A percentile compares a stretch with the other conserved stretches of the same genome.
Conservation (phyloP, 2,797 vertebrate species). For the Arremon aurantiirostris region DNA sequence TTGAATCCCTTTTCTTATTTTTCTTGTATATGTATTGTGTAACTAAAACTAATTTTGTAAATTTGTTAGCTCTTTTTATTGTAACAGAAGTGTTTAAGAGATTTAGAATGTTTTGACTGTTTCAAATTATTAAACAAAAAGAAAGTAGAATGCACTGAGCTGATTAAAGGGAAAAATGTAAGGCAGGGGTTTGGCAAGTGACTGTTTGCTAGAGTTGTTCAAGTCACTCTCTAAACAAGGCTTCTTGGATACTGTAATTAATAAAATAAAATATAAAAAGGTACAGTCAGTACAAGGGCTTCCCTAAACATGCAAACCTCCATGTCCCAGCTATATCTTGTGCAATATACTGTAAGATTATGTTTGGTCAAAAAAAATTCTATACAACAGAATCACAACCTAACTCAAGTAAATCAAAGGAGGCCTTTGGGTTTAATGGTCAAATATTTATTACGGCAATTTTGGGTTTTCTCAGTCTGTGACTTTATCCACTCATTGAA, state of each 20-base stretch:
- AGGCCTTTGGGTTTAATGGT: conserved; percentile 55
- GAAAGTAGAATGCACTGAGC: conserved; percentile 91
- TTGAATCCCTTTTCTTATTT: conserved; percentile 80
- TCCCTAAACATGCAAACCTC: conserved; percentile 37
- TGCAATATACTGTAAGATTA: conserved; percentile 68
- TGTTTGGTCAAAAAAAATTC: conserved; percentile 34
- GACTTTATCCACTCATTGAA: conserved; percentile 33
- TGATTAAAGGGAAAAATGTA: conserved; percentile 90
- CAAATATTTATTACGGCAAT: conserved; percentile 52
- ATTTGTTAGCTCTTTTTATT: conserved; percentile 76
- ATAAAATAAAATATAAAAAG: conserved; percentile 21
- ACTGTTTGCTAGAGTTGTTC: conserved; percentile 64
- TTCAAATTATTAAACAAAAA: conserved; percentile 77
- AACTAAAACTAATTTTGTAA: conserved; percentile 82
- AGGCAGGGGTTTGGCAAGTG: conserved; percentile 76
- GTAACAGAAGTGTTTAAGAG: conserved; percentile 79
- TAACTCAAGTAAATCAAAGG: conserved; percentile 45
- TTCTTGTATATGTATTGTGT: conserved; percentile 78
- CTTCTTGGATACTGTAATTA: conserved; percentile 51
- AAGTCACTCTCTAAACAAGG: conserved; percentile 68
- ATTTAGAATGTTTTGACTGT: conserved; percentile 74
- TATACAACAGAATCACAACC: conserved; percentile 49
- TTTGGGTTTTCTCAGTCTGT: conserved; percentile 30
- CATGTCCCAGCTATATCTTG: conserved; percentile 30
- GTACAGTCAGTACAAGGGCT: conserved; percentile 50